These are phyloP conservation scores for Campoletis raptor DNA, from an alignment of 2,888 invertebrate genomes.

Conservation along the genomic window DNA sequence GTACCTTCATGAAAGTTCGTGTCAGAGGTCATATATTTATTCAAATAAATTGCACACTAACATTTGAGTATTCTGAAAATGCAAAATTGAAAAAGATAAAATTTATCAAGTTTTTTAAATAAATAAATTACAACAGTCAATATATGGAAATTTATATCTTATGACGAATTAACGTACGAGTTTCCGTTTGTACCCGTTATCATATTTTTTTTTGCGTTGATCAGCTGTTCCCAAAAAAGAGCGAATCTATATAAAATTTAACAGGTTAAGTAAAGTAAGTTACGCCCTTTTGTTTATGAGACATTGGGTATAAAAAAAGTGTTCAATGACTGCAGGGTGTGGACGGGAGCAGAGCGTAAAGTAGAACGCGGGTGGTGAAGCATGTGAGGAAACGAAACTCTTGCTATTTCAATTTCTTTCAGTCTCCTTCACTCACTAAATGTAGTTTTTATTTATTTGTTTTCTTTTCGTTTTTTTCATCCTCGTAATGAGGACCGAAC, in stretches of 20 bases:
- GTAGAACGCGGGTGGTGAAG: slow-evolving; percentile 53
- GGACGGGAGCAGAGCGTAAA: slow-evolving; percentile 38
- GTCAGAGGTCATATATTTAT: not conserved
- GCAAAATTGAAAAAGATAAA: not conserved
- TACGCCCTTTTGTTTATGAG: not conserved
- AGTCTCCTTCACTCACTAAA: not conserved
- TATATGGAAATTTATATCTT: not conserved
- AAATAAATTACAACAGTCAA: not conserved
- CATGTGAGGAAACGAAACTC: slow-evolving; percentile 53
- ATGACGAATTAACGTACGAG: not conserved
- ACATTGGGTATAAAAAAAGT: slow-evolving; percentile 1
- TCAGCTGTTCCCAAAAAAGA: not conserved
- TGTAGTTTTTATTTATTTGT: not conserved
- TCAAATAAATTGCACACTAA: not conserved
- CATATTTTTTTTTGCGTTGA: not conserved
- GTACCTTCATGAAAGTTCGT: not conserved
- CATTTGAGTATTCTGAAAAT: not conserved
- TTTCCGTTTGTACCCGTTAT: not conserved
- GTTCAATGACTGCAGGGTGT: slow-evolving; percentile 2
- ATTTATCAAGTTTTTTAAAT: not conserved
- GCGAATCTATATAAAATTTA: not conserved
- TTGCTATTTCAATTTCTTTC: slow-evolving; percentile 31
- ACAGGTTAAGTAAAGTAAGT: not conserved
- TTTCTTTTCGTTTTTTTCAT: slow-evolving; percentile 30
- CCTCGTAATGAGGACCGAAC: slow-evolving; percentile 61